Evolutionary conservation across 1,140 invertebrate genomes (phyloP).

Genomic region (Sycobia sp.): DNA sequence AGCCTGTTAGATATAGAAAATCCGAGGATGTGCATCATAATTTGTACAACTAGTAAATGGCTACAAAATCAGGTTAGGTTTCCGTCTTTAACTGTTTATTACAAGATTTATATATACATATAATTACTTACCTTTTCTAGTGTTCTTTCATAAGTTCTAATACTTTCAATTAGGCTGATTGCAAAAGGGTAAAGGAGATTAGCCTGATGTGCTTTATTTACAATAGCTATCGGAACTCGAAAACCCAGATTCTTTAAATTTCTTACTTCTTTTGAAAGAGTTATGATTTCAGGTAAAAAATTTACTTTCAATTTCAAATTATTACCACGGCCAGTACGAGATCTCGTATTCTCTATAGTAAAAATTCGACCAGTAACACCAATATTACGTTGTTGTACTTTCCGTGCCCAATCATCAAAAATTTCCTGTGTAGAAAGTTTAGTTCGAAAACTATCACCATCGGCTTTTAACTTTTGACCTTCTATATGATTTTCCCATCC

Average conservation of each 20-base stretch:
- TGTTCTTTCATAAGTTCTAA: constrained; percentile 94
- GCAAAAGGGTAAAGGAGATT: constrained; percentile 99
- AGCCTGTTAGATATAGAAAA: too few species aligned
- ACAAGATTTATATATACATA: too few species aligned
- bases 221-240: constrained; percentile 94
- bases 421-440: constrained; percentile 96
- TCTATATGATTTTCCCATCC: constrained; percentile 99
- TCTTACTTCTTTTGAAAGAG: constrained; percentile 96
- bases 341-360: constrained; percentile 86
- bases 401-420: constrained; percentile 96
- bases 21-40: too few species aligned
- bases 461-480: constrained; percentile 96
- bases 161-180: constrained; percentile 97
- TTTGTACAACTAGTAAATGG: too few species aligned
- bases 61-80: too few species aligned
- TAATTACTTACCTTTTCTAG: constrained; percentile 93
- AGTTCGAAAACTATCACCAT: constrained; percentile 95
- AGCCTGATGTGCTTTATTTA: constrained; percentile 98
- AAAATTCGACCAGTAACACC: constrained; percentile 94
- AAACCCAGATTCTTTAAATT: constrained; percentile 97
- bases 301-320: constrained; percentile 94
- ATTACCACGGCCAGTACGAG: constrained; percentile 83
- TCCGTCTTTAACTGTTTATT: too few species aligned
- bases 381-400: constrained; percentile 92
- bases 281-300: constrained; percentile 98